A percentile compares a stretch with the other conserved stretches of the same genome.
Conservation (phyloP, 2,113 vertebrate species). For the Ciconia stormi region DNA sequence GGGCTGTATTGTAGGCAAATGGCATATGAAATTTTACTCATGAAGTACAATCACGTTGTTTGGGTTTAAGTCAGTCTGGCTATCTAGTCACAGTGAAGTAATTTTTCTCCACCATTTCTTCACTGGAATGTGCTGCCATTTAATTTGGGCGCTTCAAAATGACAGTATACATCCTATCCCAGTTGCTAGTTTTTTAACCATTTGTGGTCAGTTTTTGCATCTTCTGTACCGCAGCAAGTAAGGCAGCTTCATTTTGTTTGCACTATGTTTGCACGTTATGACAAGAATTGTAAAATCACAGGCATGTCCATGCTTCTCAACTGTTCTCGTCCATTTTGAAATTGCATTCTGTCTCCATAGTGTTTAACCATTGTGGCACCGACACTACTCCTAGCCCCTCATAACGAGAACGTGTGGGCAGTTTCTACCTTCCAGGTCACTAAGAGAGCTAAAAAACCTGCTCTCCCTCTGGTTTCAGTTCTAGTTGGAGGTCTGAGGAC, state of each 20-base stretch:
- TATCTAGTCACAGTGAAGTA: background rate
- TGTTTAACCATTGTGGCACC: background rate
- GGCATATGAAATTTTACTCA: background rate
- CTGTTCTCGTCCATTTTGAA: background rate
- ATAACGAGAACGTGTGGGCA: background rate
- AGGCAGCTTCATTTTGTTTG: background rate
- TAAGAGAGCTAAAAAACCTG: background rate
- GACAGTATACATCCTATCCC: background rate
- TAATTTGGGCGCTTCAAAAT: background rate
- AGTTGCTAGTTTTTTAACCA: background rate
- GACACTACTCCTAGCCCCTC: background rate
- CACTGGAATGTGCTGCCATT: background rate
- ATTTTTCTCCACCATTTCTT: background rate
- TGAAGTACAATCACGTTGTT: background rate
- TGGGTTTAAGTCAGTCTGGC: background rate
- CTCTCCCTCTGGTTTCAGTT: background rate
- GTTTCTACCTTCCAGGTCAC: background rate
- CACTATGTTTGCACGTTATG: background rate
- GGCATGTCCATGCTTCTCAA: background rate
- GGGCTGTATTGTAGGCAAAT: background rate
- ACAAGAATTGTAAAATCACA: background rate
- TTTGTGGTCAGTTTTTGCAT: background rate
- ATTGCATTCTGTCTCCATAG: background rate
- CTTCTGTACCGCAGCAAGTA: background rate
- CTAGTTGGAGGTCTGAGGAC: background rate